phyloP scores from a whole-genome alignment of 2,888 invertebrate species.

The Stegana nigrithorax region DNA sequence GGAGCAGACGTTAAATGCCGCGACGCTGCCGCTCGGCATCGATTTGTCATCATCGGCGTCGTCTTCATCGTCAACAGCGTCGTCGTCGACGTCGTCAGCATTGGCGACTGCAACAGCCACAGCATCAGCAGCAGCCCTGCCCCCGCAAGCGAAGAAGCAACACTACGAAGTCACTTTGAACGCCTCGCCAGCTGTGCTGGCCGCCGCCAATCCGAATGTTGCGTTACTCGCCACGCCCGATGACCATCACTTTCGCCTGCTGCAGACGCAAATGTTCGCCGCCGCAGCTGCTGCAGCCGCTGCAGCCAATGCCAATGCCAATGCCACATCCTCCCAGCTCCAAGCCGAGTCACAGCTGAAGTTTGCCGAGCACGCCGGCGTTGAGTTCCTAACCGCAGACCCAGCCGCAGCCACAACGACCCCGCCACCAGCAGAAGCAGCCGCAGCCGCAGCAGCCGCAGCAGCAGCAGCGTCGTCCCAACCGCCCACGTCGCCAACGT shows the following conservation, averaged over 20 bases:
- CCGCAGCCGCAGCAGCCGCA: constrained; percentile 14
- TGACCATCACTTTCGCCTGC: constrained; percentile 52
- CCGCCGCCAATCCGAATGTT: no score
- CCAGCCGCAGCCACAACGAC: not conserved
- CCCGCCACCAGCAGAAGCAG: not conserved
- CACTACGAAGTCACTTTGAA: constrained; percentile 3
- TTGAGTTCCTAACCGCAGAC: not conserved
- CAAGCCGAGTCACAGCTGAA: no score
- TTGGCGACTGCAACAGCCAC: not conserved
- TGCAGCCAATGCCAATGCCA: no score
- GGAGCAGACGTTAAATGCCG: no score
- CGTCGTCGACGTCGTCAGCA: constrained; percentile 10
- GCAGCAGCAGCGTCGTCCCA: not conserved
- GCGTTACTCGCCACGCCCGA: no score
- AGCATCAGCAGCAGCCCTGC: no score
- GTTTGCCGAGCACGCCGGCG: no score
- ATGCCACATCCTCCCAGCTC: no score
- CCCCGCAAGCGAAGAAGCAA: constrained; percentile 2
- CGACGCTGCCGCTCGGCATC: constrained; percentile 19
- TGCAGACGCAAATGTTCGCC: constrained; percentile 64
- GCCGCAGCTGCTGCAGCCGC: constrained; percentile 63
- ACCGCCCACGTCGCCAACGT: not conserved
- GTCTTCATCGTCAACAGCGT: not conserved
- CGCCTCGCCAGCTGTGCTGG: no score
- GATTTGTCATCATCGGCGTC: constrained; percentile 32